Base-by-base conservation (phyloP, 2,888 invertebrate genomes). In the Apamea monoglypha region DNA sequence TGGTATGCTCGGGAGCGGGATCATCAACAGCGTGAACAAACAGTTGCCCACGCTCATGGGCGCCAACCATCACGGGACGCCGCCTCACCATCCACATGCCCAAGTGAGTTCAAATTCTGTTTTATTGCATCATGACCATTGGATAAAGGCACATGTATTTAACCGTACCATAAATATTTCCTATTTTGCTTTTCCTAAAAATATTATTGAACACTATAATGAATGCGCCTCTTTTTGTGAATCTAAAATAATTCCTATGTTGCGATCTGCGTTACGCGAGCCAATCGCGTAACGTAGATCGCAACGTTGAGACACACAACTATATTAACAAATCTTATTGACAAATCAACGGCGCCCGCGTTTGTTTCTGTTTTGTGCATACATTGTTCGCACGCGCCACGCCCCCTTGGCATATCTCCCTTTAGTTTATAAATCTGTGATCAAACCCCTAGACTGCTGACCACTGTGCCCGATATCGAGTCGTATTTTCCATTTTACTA, bases 11-110 rank as follows among this genome's bases (percentile, higher is more conserved):
- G 98, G 98, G 75, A 98, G 98, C 75, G 98, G 98, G 74, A 98
- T 98, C 71, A 98, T 98, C 89, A 98, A 98, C 94, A 98, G 98
- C 91, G 97, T 98, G 81, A 98, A 98, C 94, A 98, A 98, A 93
- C 98, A 98, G 93, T 97, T 98, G 87, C 97, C 97, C 64, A 97
- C 97, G 36, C 97, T 98, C 95, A 98, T 98, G 97, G 97, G 97
- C 67, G 96, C 97, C 86, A 97, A 97, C 87, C 97, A 96, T 83
- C 97, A 96, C 73, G 94, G 90, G 10, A 87, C 92, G 63, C 94
- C 93, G 36, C 94, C 92, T 59, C 97, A 97, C 80, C 97, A 97
- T 90, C 95, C 96, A 1, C 97, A 97, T 87, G 95, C 96, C 63
- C 97, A 97, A 95, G 97, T 97, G 74, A 86, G 71, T 71, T 12